Percentiles rank a stretch among this genome's conserved stretches.
Conservation (phyloP, 2,113 vertebrate genomes). For the Oreotrochilus melanogaster region DNA sequence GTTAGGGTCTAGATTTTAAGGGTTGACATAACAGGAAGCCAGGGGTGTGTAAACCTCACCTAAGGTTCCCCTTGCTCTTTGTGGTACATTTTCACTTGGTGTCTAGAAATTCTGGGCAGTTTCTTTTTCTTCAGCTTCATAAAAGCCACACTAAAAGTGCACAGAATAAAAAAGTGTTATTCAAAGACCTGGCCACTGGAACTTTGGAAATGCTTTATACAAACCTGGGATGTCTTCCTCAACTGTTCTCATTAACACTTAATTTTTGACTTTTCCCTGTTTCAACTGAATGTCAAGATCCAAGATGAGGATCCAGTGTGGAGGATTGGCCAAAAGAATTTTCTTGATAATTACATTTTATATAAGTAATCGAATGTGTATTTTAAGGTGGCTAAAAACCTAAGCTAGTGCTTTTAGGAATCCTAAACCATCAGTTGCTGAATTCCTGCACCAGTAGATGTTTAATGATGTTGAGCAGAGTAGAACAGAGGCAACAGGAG, state of each 20-base stretch:
- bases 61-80: background rate
- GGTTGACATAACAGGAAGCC: background rate
- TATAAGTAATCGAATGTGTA: background rate
- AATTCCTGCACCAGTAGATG: background rate
- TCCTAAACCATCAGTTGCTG: background rate
- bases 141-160: background rate
- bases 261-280: background rate
- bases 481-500: background rate
- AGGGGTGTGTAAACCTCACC: background rate
- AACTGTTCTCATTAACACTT: rapidly evolving
- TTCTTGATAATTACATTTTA: background rate
- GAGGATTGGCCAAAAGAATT: background rate
- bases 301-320: background rate
- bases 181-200: background rate
- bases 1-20: background rate
- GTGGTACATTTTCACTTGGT: background rate
- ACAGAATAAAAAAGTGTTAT: background rate
- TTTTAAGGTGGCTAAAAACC: background rate
- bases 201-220: background rate
- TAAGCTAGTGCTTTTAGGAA: background rate
- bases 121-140: background rate
- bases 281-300: background rate
- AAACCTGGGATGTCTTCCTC: background rate
- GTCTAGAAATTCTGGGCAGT: background rate
- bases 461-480: background rate